phyloP scores from a whole-genome alignment of 2,113 vertebrate genomes.

The Astatotilapia flaviijosephi region DNA sequence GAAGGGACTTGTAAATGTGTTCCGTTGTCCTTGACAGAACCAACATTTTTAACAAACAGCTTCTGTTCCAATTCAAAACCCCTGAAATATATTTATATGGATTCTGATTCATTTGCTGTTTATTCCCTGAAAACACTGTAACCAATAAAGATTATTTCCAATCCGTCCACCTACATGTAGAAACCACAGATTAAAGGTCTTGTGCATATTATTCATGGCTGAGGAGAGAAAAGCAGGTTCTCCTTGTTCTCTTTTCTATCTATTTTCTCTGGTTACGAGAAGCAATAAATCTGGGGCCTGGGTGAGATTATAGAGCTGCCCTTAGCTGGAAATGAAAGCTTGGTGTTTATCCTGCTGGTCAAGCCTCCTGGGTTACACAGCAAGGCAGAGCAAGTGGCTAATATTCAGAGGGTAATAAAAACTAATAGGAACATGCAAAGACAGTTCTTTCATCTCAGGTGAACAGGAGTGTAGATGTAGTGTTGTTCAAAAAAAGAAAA shows the following conservation, averaged over 20 bases:
- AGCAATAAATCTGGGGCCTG: constrained; percentile 28
- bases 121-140: not conserved
- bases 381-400: not conserved
- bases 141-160: constrained; percentile 5
- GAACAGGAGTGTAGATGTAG: not conserved
- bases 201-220: constrained; percentile 18
- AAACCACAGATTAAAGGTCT: not conserved
- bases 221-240: not conserved
- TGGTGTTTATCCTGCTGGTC: constrained; percentile 25
- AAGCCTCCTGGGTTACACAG: constrained; percentile 11
- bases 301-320: constrained; percentile 49
- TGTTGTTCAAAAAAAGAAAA: not conserved
- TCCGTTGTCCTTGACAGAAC: not conserved
- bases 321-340: constrained; percentile 39
- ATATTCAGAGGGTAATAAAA: constrained; percentile 49
- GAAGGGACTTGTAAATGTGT: not conserved
- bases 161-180: not conserved
- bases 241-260: not conserved
- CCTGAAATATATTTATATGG: not conserved
- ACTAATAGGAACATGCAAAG: not conserved
- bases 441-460: not conserved
- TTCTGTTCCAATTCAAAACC: not conserved
- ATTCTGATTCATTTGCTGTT: not conserved
- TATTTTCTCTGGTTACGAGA: constrained; percentile 21
- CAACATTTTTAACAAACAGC: not conserved